Conservation (phyloP, 2,888 invertebrate genomes). For the Sminthurinus aureus region DNA sequence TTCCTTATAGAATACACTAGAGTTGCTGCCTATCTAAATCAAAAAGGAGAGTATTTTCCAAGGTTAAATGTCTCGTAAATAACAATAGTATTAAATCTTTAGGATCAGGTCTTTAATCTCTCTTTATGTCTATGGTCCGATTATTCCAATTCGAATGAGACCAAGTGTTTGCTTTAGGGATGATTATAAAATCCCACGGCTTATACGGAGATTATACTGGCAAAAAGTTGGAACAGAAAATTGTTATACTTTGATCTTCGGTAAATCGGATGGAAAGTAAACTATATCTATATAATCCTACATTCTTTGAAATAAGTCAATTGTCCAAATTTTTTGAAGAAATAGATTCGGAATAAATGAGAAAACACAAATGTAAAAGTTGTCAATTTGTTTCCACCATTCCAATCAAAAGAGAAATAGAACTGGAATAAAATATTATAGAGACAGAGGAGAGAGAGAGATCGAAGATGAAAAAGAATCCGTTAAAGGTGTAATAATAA, state of each 20-base stretch:
- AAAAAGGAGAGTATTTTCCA: conserved; percentile 39
- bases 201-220: background rate
- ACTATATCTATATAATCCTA: too few species aligned
- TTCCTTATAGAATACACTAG: conserved; percentile 18
- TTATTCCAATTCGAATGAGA: background rate
- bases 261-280: too few species aligned
- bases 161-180: background rate
- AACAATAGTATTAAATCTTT: background rate
- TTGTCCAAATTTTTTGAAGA: background rate
- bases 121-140: background rate
- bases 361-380: background rate
- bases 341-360: background rate
- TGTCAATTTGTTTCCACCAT: background rate
- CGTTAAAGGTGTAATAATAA: too few species aligned
- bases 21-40: background rate
- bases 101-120: background rate
- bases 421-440: too few species aligned
- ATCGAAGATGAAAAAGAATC: background rate
- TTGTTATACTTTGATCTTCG: too few species aligned
- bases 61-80: conserved; percentile 31
- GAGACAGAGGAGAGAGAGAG: too few species aligned
- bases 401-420: too few species aligned
- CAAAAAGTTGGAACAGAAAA: background rate
- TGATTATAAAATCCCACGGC: background rate
- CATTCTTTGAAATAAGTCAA: too few species aligned